These are phyloP conservation scores for Neopipo cinnamomea DNA, from an alignment of 2,113 vertebrate species.

Conservation along the genomic window DNA sequence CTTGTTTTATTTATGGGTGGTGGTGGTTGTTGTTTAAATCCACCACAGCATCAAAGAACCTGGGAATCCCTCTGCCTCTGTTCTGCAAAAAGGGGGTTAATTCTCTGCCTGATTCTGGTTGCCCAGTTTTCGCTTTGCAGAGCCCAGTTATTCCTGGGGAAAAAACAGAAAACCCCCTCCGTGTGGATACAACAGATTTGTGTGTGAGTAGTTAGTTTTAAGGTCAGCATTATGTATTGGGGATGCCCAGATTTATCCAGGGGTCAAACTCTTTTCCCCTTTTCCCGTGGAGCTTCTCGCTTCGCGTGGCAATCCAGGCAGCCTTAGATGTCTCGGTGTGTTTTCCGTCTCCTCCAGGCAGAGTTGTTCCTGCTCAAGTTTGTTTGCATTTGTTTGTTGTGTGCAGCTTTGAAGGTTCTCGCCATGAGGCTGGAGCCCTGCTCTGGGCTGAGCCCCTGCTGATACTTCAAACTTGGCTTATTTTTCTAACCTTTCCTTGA, in stretches of 20 bases:
- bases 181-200: not conserved
- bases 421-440: not conserved
- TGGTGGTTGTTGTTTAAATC: not conserved
- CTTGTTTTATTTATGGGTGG: not conserved
- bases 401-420: constrained; percentile 36
- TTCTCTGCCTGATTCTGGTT: not conserved
- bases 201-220: not conserved
- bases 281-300: not conserved
- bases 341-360: not conserved
- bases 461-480: constrained; percentile 32
- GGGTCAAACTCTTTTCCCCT: not conserved
- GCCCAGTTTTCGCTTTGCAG: not conserved
- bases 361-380: not conserved
- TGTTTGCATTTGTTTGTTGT: not conserved
- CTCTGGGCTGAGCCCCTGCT: not conserved
- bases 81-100: not conserved
- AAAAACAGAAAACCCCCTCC: not conserved
- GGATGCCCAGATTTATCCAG: not conserved
- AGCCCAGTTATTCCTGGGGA: not conserved
- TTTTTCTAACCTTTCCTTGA: constrained; percentile 38
- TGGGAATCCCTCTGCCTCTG: not conserved
- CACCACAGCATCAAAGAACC: not conserved
- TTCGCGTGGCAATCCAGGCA: not conserved
- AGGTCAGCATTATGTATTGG: not conserved
- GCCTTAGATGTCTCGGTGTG: not conserved